These are phyloP conservation scores for Egretta garzetta DNA, from an alignment of 2,113 vertebrate species.

Conservation along the genomic window DNA sequence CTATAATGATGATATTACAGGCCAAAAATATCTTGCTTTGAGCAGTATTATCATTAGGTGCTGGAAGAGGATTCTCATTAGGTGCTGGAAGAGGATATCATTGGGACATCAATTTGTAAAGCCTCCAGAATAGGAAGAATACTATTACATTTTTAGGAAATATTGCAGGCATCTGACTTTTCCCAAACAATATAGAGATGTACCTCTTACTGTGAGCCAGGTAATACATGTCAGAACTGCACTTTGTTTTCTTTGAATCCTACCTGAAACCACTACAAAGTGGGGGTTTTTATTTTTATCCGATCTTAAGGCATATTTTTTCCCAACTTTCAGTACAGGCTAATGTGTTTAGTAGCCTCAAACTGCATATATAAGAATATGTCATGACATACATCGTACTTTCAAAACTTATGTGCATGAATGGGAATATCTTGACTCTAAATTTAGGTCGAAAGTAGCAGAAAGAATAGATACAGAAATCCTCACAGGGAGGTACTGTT, in stretches of 20 bases:
- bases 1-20: neutral
- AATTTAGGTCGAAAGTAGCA: neutral
- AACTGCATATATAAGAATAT: neutral
- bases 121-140: neutral
- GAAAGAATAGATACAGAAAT: neutral
- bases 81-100: neutral
- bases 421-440: neutral
- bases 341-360: neutral
- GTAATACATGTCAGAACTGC: neutral
- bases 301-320: neutral
- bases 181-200: neutral
- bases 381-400: neutral
- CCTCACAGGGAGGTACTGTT: neutral
- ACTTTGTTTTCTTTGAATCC: neutral
- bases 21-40: neutral
- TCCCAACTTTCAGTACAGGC: neutral
- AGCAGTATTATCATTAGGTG: no score
- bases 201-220: neutral
- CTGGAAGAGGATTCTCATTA: neutral
- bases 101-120: neutral
- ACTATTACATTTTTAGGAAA: neutral
- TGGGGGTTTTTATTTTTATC: neutral
- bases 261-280: neutral
- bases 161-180: neutral
- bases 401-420: neutral